These are phyloP conservation scores for Eudyptes chrysolophus DNA, from an alignment of 2,113 vertebrate species.

Conservation along the genomic window DNA sequence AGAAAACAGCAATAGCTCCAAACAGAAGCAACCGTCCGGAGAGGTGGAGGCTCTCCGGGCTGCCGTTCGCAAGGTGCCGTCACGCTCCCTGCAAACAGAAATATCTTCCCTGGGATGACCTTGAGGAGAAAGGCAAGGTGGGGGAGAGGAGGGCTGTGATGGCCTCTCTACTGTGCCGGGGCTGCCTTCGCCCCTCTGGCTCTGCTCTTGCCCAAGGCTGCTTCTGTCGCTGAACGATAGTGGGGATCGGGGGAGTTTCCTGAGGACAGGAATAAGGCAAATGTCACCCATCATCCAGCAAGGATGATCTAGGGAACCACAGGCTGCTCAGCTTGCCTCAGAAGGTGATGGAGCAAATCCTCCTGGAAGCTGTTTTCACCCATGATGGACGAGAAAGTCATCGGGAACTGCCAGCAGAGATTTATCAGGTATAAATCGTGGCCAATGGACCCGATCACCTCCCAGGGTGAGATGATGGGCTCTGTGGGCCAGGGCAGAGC, in stretches of 20 bases:
- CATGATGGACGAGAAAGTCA: fast-evolving
- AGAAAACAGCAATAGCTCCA: neutral
- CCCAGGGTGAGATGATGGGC: neutral
- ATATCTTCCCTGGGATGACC: neutral
- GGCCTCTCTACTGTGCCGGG: neutral
- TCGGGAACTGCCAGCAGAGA: neutral
- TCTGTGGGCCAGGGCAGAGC: neutral
- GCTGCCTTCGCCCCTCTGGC: too few species aligned
- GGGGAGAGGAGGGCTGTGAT: fast-evolving
- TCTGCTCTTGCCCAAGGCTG: neutral
- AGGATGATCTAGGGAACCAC: neutral
- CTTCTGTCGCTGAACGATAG: fast-evolving
- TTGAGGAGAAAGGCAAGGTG: neutral
- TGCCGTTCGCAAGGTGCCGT: neutral
- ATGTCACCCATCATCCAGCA: neutral
- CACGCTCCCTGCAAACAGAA: neutral
- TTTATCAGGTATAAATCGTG: fast-evolving
- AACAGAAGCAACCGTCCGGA: neutral
- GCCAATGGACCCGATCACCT: neutral
- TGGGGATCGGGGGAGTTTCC: neutral
- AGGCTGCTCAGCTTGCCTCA: neutral
- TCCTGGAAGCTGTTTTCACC: neutral
- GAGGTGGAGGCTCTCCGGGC: neutral
- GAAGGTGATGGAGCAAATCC: neutral
- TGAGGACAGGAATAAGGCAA: neutral